Conservation (phyloP, 2,113 vertebrate species). For the Takifugu bimaculatus region DNA sequence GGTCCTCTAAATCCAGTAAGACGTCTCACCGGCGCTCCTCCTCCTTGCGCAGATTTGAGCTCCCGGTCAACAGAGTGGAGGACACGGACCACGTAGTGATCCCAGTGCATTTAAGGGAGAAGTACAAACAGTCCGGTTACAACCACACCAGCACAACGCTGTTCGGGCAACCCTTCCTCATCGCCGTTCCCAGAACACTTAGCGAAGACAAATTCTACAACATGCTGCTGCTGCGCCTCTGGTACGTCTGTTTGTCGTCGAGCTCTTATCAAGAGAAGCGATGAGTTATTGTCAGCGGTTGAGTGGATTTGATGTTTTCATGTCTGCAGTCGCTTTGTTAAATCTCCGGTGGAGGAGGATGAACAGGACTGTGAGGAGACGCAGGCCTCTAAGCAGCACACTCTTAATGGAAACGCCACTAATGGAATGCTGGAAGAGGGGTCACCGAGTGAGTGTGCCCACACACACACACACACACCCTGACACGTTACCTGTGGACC, state of each 20-base stretch:
- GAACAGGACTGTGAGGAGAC: conserved; percentile 85
- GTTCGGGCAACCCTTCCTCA: conserved; percentile 94
- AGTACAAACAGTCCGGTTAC: conserved; percentile 92
- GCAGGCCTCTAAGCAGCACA: conserved; percentile 82
- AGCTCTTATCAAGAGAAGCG: too few species aligned
- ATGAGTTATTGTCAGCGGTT: too few species aligned
- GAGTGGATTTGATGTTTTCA: conserved; percentile 1
- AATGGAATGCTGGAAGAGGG: conserved; percentile 94
- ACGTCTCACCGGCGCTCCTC: too few species aligned
- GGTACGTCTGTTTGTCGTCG: conserved; percentile 68
- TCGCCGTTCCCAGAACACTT: conserved; percentile 90
- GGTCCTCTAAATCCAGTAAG: too few species aligned
- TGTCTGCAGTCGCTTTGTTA: conserved; percentile 69
- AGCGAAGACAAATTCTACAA: conserved; percentile 97
- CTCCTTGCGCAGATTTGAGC: conserved; percentile 67
- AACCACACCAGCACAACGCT: conserved; percentile 92
- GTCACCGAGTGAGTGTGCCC: conserved; percentile 86
- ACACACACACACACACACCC: background rate
- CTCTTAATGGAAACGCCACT: conserved; percentile 89
- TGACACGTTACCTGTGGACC: background rate
- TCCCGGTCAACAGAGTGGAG: conserved; percentile 87
- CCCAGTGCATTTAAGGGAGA: conserved; percentile 93
- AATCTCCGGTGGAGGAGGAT: conserved; percentile 65
- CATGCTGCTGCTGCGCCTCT: conserved; percentile 89
- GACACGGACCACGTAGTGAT: conserved; percentile 94